Conservation (phyloP, 1,140 invertebrate species). For the Aphidius ervi region DNA sequence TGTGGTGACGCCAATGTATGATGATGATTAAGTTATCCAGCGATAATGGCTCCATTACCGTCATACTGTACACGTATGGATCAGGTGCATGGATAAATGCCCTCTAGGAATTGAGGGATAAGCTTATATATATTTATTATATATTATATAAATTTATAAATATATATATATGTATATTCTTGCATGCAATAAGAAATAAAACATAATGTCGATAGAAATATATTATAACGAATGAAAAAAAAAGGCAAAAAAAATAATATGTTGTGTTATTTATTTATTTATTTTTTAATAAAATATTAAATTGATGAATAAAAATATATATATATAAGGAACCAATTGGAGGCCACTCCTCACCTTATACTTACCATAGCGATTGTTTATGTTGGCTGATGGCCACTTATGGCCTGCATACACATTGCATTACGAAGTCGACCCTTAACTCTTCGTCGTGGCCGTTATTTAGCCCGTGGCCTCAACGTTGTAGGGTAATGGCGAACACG, state of each 20-base stretch:
- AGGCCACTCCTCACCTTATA: constrained; percentile 47
- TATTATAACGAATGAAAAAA: constrained; percentile 11
- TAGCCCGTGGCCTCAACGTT: constrained; percentile 45
- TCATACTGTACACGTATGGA: neutral
- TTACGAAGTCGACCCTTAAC: constrained; percentile 31
- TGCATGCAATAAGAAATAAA: too few species aligned
- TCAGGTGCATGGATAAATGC: constrained; percentile 6
- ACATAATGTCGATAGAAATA: neutral
- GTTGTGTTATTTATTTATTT: too few species aligned
- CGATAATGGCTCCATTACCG: constrained; percentile 55
- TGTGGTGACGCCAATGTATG: constrained; percentile 37
- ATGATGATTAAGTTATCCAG: constrained; percentile 54
- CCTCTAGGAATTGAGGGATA: constrained; percentile 10
- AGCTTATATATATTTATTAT: too few species aligned
- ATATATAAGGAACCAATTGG: constrained; percentile 9
- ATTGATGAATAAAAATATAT: constrained; percentile 16
- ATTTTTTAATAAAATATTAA: constrained; percentile 4
- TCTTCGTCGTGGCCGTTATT: constrained; percentile 37
- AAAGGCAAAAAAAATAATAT: constrained; percentile 4
- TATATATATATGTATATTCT: too few species aligned
- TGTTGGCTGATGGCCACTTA: constrained; percentile 56
- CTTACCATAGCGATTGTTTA: constrained; percentile 54
- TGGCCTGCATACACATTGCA: constrained; percentile 47
- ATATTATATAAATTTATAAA: too few species aligned
- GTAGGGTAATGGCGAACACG: constrained; percentile 54